Evolutionary conservation across 2,888 invertebrate species (phyloP).

Genomic region (Eristalinus aeneus): DNA sequence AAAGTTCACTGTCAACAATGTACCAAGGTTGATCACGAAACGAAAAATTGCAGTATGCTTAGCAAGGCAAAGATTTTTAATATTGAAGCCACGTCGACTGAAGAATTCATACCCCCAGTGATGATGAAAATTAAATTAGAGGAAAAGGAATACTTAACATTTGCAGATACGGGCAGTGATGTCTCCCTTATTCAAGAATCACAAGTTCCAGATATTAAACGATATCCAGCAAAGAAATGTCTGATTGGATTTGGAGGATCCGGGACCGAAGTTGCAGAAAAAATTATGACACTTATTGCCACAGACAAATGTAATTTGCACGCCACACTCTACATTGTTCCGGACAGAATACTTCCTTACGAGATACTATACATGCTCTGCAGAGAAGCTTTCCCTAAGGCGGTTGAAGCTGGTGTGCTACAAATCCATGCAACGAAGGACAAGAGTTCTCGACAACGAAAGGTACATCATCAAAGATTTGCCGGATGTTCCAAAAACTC

Average conservation of each 20-base stretch:
- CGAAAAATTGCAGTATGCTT: conserved; percentile 16
- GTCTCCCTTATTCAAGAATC: conserved; percentile 13
- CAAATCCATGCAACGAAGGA: conserved; percentile 25
- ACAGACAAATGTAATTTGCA: conserved; percentile 1
- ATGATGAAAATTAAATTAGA: neutral
- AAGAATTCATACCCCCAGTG: too few species aligned
- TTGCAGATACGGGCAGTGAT: conserved; percentile 24
- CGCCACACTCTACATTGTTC: conserved; percentile 17
- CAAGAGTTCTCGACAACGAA: conserved; percentile 44
- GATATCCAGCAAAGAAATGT: neutral
- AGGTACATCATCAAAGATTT: conserved; percentile 53
- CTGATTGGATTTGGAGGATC: conserved; percentile 4
- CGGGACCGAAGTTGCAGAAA: neutral
- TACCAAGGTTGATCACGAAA: conserved; percentile 26
- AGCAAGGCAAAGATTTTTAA: too few species aligned
- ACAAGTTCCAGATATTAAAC: neutral
- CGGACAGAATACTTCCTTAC: conserved; percentile 36
- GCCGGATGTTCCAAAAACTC: conserved; percentile 23
- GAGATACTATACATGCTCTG: conserved; percentile 23
- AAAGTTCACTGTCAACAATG: conserved; percentile 42
- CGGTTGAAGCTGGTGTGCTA: conserved; percentile 31
- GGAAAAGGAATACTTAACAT: neutral
- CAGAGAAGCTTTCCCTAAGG: conserved; percentile 11
- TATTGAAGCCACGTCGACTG: too few species aligned
- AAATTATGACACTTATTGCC: conserved; percentile 1